phyloP scores from a whole-genome alignment of 2,113 vertebrate genomes.

The Raja brachyura region DNA sequence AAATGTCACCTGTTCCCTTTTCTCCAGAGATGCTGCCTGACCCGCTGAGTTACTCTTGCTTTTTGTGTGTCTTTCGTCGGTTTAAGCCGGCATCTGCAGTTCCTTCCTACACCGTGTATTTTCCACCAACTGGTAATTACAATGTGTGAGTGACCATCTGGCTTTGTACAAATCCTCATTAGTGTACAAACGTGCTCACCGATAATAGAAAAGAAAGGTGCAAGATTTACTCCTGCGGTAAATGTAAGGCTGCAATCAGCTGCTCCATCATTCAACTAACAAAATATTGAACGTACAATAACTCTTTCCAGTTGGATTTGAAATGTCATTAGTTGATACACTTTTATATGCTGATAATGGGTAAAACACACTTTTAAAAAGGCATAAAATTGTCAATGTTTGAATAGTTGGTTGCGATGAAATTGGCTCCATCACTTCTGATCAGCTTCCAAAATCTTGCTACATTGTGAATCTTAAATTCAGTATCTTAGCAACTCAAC shows the following conservation, averaged over 20 bases:
- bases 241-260: not conserved
- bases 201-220: not conserved
- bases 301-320: not conserved
- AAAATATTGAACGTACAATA: not conserved
- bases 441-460: slow-evolving; percentile 6
- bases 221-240: not conserved
- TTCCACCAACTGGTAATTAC: not conserved
- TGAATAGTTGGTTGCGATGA: not conserved
- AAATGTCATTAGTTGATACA: not conserved
- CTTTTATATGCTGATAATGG: not conserved
- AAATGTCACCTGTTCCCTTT: too few species aligned
- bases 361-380: not conserved
- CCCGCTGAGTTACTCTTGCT: too few species aligned
- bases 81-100: too few species aligned
- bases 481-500: not conserved
- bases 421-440: not conserved
- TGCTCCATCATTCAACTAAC: too few species aligned
- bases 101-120: not conserved
- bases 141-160: not conserved
- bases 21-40: too few species aligned
- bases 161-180: not conserved
- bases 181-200: not conserved
- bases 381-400: not conserved
- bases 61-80: too few species aligned
- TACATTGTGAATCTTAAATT: not conserved